Percentiles rank a stretch among this genome's conserved stretches.
phyloP scores from a whole-genome alignment of 2,113 vertebrate genomes.

The Prionailurus viverrinus region DNA sequence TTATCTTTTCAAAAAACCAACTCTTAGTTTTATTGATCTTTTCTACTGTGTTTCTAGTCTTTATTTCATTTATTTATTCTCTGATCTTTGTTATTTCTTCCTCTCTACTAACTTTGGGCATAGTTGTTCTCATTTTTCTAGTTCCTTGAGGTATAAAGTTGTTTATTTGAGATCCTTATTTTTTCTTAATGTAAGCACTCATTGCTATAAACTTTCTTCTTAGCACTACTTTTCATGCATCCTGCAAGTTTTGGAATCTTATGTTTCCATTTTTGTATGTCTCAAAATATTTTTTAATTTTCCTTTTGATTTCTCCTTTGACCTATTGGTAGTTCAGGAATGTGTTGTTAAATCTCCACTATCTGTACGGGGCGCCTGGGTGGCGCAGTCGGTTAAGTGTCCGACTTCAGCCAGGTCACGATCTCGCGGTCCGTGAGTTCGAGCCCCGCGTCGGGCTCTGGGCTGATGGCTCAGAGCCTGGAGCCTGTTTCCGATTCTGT shows the following conservation, averaged over 20 bases:
- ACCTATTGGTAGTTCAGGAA: neutral
- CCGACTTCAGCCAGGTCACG: no score
- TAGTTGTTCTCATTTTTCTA: neutral
- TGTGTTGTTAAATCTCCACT: neutral
- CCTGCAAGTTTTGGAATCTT: neutral
- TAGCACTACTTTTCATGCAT: neutral
- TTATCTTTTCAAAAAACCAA: neutral
- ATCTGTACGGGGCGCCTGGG: neutral
- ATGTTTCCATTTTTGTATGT: neutral
- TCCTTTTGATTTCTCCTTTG: neutral
- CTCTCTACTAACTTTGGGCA: neutral
- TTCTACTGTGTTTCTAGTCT: neutral
- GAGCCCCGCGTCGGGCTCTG: no score
- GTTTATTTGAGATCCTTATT: neutral
- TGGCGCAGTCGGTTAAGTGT: no score
- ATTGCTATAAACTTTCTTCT: neutral
- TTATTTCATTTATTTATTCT: neutral
- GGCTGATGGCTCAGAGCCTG: no score
- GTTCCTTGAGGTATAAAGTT: neutral
- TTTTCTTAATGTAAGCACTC: neutral
- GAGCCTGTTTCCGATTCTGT: no score
- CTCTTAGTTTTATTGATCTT: neutral
- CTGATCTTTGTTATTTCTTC: neutral
- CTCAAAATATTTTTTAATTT: neutral
- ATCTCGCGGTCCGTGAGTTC: no score